These are phyloP conservation scores for Sminthopsis crassicaudata DNA, from an alignment of 2,113 vertebrate species.

Conservation along the genomic window DNA sequence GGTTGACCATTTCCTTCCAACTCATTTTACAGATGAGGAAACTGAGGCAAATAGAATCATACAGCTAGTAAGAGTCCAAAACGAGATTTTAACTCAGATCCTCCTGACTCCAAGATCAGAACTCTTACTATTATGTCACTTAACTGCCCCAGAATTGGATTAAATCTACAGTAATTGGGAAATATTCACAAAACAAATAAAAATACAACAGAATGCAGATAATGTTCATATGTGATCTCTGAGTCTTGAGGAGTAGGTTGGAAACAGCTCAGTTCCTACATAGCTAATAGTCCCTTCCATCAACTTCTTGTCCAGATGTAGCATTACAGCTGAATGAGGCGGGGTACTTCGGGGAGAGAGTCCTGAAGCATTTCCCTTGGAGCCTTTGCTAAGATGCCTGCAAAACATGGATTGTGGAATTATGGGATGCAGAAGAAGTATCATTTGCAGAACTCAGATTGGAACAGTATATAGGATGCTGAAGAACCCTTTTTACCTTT, in stretches of 20 bases:
- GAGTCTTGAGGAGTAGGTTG: neutral
- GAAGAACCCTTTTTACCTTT: neutral
- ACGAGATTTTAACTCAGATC: too few species aligned
- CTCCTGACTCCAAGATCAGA: too few species aligned
- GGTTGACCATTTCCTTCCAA: too few species aligned
- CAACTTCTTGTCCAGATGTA: neutral
- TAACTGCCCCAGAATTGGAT: too few species aligned
- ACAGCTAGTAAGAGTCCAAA: too few species aligned
- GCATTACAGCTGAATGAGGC: neutral
- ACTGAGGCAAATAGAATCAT: too few species aligned
- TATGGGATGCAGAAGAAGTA: neutral
- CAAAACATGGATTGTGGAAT: neutral
- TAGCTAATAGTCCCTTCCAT: neutral
- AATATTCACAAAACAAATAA: too few species aligned
- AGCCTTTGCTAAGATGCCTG: neutral
- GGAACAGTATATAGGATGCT: neutral
- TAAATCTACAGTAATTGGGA: too few species aligned
- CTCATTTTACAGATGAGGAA: too few species aligned
- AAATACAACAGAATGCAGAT: too few species aligned
- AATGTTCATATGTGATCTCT: neutral
- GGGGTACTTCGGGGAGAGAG: neutral
- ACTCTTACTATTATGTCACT: too few species aligned
- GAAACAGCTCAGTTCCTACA: neutral
- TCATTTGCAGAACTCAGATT: neutral
- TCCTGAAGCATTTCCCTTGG: neutral